A percentile compares a stretch with the other conserved stretches of the same genome.
phyloP scores from a whole-genome alignment of 2,888 invertebrate genomes.

The Drosophila tanythrix region DNA sequence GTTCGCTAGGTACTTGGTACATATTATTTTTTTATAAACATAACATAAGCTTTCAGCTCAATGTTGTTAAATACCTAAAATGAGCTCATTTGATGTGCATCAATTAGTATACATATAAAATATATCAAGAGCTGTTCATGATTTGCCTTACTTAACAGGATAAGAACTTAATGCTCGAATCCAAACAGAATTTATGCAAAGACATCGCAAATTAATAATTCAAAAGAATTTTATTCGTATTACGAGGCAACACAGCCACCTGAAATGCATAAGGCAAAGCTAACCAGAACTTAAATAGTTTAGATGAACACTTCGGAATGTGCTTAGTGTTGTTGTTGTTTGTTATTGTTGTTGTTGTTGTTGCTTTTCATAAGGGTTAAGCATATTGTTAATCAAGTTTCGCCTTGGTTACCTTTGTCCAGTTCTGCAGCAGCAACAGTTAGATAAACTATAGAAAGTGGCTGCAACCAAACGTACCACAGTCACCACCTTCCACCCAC shows the following conservation, averaged over 20 bases:
- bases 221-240: constrained; percentile 15
- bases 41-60: neutral
- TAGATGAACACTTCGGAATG: constrained; percentile 10
- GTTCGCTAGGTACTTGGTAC: neutral
- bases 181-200: constrained; percentile 6
- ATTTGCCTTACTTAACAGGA: constrained; percentile 1
- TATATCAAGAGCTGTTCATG: neutral
- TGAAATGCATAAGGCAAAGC: neutral
- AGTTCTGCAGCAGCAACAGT: constrained; percentile 4
- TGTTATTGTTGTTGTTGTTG: neutral
- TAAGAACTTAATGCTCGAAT: neutral
- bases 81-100: neutral
- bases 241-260: neutral
- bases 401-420: constrained; percentile 73
- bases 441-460: constrained; percentile 19
- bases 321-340: neutral
- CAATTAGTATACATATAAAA: neutral
- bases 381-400: constrained; percentile 30
- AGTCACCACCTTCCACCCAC: neutral
- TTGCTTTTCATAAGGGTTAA: neutral
- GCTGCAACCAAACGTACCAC: neutral
- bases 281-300: constrained; percentile 5
- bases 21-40: neutral
- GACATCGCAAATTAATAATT: constrained; percentile 33
- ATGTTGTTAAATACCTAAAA: neutral